Percentiles rank a stretch among this genome's conserved stretches.
Conservation (phyloP, 2,113 vertebrate genomes). For the Actenoides lindsayi region DNA sequence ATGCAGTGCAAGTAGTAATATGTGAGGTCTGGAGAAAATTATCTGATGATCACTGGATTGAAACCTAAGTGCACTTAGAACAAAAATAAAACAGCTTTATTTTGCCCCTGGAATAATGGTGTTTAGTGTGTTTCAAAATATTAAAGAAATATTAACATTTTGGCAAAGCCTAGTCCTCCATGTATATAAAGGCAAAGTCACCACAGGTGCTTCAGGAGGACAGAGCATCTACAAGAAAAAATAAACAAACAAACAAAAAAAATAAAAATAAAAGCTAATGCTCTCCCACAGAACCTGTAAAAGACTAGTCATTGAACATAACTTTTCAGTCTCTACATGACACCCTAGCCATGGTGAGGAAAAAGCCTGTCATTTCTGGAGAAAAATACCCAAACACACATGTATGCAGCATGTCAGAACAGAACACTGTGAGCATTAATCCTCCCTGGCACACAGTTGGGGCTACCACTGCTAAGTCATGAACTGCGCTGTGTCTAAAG, state of each 20-base stretch:
- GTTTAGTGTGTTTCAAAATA: neutral
- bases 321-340: neutral
- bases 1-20: neutral
- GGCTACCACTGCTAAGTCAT: neutral
- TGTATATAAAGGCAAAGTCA: neutral
- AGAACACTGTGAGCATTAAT: neutral
- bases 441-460: neutral
- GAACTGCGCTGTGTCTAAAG: neutral
- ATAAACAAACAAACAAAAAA: neutral
- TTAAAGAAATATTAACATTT: neutral
- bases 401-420: neutral
- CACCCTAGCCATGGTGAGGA: neutral
- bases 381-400: neutral
- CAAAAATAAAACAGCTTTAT: neutral
- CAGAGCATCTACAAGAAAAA: neutral
- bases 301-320: neutral
- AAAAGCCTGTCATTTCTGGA: neutral
- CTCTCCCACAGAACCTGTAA: neutral
- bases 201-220: neutral
- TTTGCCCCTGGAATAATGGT: neutral
- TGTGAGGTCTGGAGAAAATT: accelerated
- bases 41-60: neutral
- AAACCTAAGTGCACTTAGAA: neutral
- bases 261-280: neutral
- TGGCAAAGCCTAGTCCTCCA: neutral